Percentiles rank a stretch among this genome's conserved stretches.
Evolutionary conservation across 1,140 invertebrate genomes (phyloP).

Genomic region (Neodiprion fabricii): DNA sequence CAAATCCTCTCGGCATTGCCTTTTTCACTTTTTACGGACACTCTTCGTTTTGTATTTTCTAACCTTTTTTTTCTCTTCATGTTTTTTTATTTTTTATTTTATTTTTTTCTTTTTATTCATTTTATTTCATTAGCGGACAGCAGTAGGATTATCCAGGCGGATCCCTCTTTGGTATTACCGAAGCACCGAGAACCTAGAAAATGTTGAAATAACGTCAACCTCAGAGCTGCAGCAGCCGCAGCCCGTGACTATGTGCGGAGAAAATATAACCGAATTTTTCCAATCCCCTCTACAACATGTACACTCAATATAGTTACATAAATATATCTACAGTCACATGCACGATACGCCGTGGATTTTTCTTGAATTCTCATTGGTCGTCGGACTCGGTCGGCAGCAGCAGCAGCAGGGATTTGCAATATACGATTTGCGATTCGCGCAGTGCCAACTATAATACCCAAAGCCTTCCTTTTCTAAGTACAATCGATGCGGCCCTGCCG

Average conservation of each 20-base stretch:
- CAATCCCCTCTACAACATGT: neutral
- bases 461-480: neutral
- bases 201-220: constrained; percentile 29
- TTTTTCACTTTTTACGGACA: constrained; percentile 35
- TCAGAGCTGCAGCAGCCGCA: neutral
- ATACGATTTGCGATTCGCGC: neutral
- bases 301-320: neutral
- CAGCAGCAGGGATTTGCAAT: no score
- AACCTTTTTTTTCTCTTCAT: neutral
- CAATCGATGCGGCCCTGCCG: no score
- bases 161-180: constrained; percentile 53
- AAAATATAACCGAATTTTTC: neutral
- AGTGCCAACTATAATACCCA: neutral
- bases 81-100: neutral
- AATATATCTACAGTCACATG: neutral
- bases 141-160: constrained; percentile 51
- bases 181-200: constrained; percentile 55
- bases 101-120: constrained; percentile 32
- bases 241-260: neutral
- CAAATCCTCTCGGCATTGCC: constrained; percentile 51
- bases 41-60: constrained; percentile 29
- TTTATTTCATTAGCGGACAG: constrained; percentile 59
- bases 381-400: no score
- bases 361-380: neutral
- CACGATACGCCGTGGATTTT: neutral